phyloP scores from a whole-genome alignment of 2,888 invertebrate genomes.

The Ennomos quercinarius region DNA sequence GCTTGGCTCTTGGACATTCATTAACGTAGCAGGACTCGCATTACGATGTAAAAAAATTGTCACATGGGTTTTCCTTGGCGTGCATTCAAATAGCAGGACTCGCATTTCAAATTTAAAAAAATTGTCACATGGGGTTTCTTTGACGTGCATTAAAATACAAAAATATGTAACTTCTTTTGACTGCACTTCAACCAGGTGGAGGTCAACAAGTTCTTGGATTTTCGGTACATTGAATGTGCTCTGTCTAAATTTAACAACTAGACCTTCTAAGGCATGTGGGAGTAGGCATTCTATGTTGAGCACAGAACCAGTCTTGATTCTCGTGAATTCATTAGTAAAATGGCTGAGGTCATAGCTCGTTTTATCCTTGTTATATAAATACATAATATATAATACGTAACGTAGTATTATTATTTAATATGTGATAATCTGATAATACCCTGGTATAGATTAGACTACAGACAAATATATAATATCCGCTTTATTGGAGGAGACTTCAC shows the following conservation, averaged over 20 bases:
- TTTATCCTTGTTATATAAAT: constrained; percentile 31
- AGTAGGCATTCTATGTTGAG: constrained; percentile 33
- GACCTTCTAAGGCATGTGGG: constrained; percentile 29
- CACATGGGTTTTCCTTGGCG: too few relatives aligned
- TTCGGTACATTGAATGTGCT: constrained; percentile 3
- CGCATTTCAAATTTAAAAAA: too few relatives aligned
- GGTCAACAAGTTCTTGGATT: constrained; percentile 25
- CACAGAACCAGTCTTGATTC: constrained; percentile 47
- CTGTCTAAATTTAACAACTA: constrained; percentile 19
- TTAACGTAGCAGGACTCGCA: not conserved
- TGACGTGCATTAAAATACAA: too few relatives aligned
- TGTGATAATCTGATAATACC: too few relatives aligned
- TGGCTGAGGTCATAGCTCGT: constrained; percentile 49
- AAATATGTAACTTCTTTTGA: constrained; percentile 5
- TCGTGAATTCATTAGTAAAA: constrained; percentile 43
- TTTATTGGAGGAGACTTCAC: too few relatives aligned
- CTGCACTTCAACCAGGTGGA: constrained; percentile 6
- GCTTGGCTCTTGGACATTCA: constrained; percentile 5
- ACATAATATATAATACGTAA: constrained; percentile 7
- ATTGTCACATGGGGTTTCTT: too few relatives aligned
- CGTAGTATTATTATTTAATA: too few relatives aligned
- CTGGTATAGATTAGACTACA: too few relatives aligned
- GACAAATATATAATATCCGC: too few relatives aligned
- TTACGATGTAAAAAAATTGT: too few relatives aligned
- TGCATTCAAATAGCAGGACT: too few relatives aligned